A percentile compares a stretch with the other conserved stretches of the same genome.
Evolutionary conservation across 2,888 invertebrate species (phyloP).

Genomic region (Dicycla oo): DNA sequence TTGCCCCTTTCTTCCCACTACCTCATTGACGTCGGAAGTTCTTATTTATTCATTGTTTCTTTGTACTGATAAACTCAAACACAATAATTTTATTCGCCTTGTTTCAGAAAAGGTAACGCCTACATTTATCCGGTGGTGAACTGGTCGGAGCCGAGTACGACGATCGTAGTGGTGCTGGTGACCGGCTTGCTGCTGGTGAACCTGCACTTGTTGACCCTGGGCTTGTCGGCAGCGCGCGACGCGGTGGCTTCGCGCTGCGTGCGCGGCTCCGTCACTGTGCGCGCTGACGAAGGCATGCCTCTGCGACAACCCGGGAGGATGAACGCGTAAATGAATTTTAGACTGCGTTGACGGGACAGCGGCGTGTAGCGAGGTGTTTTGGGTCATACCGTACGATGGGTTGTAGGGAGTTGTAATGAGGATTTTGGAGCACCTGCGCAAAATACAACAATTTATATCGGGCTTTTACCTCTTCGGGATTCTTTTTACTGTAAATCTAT

Average conservation of each 20-base stretch:
- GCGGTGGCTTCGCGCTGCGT: slow-evolving; percentile 69
- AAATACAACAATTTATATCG: neutral
- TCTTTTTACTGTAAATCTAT: neutral
- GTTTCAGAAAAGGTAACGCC: slow-evolving; percentile 90
- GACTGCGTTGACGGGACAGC: neutral
- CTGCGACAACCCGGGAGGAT: slow-evolving; percentile 68
- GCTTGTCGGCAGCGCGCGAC: slow-evolving; percentile 88
- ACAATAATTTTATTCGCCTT: slow-evolving; percentile 1
- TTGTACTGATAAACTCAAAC: neutral
- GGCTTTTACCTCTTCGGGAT: neutral
- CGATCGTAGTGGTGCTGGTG: slow-evolving; percentile 90
- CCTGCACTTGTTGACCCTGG: slow-evolving; percentile 91
- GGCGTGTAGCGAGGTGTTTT: neutral
- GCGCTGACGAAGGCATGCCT: slow-evolving; percentile 74
- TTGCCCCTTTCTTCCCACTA: neutral
- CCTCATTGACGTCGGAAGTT: neutral
- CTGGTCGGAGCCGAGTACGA: slow-evolving; percentile 92
- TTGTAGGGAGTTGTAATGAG: neutral
- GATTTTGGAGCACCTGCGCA: neutral
- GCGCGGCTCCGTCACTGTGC: slow-evolving; percentile 67
- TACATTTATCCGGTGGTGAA: slow-evolving; percentile 94
- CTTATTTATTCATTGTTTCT: neutral
- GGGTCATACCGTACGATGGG: neutral
- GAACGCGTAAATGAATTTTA: slow-evolving; percentile 31
- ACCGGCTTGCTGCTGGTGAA: slow-evolving; percentile 91